These are phyloP conservation scores for Sus cebifrons DNA, from an alignment of 2,797 vertebrate genomes.

Conservation along the genomic window DNA sequence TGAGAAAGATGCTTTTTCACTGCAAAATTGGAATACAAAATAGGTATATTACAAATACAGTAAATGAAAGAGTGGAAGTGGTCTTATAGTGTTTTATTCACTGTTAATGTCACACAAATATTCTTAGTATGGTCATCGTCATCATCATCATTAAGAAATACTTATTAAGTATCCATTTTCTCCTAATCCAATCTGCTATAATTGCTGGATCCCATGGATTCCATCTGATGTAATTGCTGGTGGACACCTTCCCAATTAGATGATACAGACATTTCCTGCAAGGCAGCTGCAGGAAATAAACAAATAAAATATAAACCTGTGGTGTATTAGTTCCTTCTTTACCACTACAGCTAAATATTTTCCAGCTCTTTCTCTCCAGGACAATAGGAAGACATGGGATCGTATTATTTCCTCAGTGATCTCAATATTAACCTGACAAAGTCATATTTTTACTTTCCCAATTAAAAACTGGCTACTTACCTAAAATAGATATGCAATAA, in stretches of 20 bases:
- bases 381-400: not conserved
- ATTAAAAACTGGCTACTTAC: not conserved
- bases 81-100: conserved; percentile 25
- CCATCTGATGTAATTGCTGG: conserved; percentile 78
- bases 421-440: conserved; percentile 18
- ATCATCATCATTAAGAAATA: conserved; percentile 70
- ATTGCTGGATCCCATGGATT: conserved; percentile 74
- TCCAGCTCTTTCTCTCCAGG: not conserved
- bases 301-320: conserved; percentile 60
- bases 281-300: conserved; percentile 73
- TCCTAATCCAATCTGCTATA: conserved; percentile 72
- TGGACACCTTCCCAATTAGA: conserved; percentile 81
- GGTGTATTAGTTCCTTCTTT: not conserved
- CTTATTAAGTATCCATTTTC: conserved; percentile 62
- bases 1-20: conserved; percentile 48
- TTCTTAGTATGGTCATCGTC: conserved; percentile 24
- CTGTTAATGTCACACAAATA: conserved; percentile 46
- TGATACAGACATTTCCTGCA: conserved; percentile 63
- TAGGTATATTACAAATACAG: not conserved
- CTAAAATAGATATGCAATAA: not conserved
- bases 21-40: conserved; percentile 33
- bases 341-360: conserved; percentile 11
- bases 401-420: not conserved
- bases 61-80: not conserved
- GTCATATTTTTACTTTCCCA: not conserved